Base-by-base conservation (phyloP, 2,797 vertebrate genomes). In the Myripristis jacobus region DNA sequence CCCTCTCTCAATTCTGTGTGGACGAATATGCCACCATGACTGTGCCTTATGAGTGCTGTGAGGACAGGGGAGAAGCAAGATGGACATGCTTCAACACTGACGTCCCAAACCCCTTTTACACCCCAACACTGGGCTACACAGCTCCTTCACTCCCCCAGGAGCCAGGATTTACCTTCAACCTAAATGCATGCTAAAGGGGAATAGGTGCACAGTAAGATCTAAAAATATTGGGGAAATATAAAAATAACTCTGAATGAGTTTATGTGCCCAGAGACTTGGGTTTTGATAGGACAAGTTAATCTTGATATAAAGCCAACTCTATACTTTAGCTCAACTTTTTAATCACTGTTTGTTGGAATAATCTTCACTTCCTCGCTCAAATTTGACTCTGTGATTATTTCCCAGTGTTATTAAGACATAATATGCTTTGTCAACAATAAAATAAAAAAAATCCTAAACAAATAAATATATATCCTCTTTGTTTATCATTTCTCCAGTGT, bases 1-100 rank as follows among this genome's bases (percentile, higher is more conserved):
- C 85, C 3, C 73, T 94, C n/a, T 55, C 74, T n/a, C 9, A 63
- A 27, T 94, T 92, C 88, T 94, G 93, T 60, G 21, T 5, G 1
- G 90, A 92, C 0, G 92, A 94, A 31, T 81, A 27, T 3, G 29
- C 73, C 43, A 85, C 76, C 27, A 93, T 57, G 90, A 90, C 89
- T 0, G 0, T 1, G 0, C 16, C 68, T 0, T 87, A 88, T 1
- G 25, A 70, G 43, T 94, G 92, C 82, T 93, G 92, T 31, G 13
- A 18, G 2, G 1, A 36, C 13, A 58, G 18, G 3, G 82, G 66
- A 21, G 67, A 80, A 0, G 54, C 36, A 0, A 73, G 72, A 3
- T 92, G 88, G 88, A 46, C 0, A 0, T 94, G 93, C 69, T 94
- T 94, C 31, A 0, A 87, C 63, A 80, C 31, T 0, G 38, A 76